Percentiles rank a stretch among this genome's conserved stretches.
These are phyloP conservation scores for Eulemur mongoz DNA, from an alignment of 2,797 vertebrate genomes.

Conservation along the genomic window DNA sequence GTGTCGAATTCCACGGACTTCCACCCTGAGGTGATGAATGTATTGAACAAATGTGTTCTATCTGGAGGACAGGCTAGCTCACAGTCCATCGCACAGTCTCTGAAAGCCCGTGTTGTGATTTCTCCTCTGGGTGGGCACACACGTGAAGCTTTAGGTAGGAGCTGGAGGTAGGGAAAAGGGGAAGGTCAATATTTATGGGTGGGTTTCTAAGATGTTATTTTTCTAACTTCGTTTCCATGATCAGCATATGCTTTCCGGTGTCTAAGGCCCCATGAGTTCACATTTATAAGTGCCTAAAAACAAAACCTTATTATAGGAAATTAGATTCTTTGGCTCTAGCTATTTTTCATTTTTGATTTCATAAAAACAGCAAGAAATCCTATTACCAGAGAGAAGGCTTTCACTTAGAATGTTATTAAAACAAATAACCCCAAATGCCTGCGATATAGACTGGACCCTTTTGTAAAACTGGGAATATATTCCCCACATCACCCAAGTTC, in stretches of 20 bases:
- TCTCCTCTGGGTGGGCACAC: constrained; percentile 52
- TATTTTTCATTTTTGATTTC: constrained; percentile 75
- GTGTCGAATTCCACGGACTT: constrained; percentile 43
- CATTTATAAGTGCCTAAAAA: constrained; percentile 69
- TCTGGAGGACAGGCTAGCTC: constrained; percentile 54
- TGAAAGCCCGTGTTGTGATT: constrained; percentile 74
- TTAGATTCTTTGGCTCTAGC: constrained; percentile 70
- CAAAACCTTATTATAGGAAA: constrained; percentile 75
- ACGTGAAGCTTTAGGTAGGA: constrained; percentile 54
- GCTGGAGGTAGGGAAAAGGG: neutral
- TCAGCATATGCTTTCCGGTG: constrained; percentile 56
- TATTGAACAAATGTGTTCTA: constrained; percentile 74
- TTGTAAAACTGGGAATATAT: constrained; percentile 53
- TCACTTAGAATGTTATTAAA: constrained; percentile 77
- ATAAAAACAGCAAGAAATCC: constrained; percentile 77
- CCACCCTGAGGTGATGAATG: constrained; percentile 62
- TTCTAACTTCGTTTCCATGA: constrained; percentile 69
- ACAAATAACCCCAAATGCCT: constrained; percentile 63
- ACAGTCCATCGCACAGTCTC: constrained; percentile 23
- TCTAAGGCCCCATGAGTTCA: constrained; percentile 44
- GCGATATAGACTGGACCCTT: constrained; percentile 20
- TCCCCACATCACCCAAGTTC: neutral
- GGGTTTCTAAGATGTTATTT: constrained; percentile 73
- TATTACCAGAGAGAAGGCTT: constrained; percentile 67
- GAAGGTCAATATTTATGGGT: constrained; percentile 77